Evolutionary conservation across 1,140 invertebrate genomes (phyloP), one percentile per base, ranked within the genome.

Genomic region (Papilio polyxenes): DNA sequence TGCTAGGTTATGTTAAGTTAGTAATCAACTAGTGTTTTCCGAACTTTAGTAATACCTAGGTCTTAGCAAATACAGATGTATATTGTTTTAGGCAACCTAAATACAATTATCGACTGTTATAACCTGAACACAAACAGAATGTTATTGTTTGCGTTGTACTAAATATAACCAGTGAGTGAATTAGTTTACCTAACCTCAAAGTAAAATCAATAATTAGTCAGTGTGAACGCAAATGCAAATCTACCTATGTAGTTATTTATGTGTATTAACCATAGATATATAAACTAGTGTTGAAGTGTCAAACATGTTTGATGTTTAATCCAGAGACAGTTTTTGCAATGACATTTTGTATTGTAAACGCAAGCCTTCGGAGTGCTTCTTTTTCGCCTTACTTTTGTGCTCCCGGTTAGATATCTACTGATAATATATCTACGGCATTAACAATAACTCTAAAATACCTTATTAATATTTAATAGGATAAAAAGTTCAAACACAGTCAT

Each of bases 81-180:
- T 65, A 65, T 65, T 65, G 31, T 65, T 65, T 65, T 65, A 65
- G 62, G 20, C 62, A 65, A 65, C 62, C 62, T 65, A 65, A 65
- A 65, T 65, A 65, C 62, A 65, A 65, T 65, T 65, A 65, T 65
- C 62, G 23, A 31, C 62, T 31, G 62, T 65, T 65, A 65, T 65
- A 31, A 31, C 23, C 62, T 65, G 62, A 65, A 65, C 62, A 65
- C 62, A 65, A 31, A 65, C 62, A 23, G 31, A 65, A 65, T 65
- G 62, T 65, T 65, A 65, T 65, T 65, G 23, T 65, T 23, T 65
- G 13, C 20, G 56, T 65, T 23, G 59, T 62, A 62, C 59, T 65
- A 8, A 65, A 65, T 31, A 65, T 65, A 65, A 3, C 56, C 56
- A 20, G 56, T 59, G 23, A 65, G 59, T n/a, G 23, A 65, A 31